A percentile compares a stretch with the other conserved stretches of the same genome.
Evolutionary conservation across 2,888 invertebrate species (phyloP).

Genomic region (Athalia rosae): DNA sequence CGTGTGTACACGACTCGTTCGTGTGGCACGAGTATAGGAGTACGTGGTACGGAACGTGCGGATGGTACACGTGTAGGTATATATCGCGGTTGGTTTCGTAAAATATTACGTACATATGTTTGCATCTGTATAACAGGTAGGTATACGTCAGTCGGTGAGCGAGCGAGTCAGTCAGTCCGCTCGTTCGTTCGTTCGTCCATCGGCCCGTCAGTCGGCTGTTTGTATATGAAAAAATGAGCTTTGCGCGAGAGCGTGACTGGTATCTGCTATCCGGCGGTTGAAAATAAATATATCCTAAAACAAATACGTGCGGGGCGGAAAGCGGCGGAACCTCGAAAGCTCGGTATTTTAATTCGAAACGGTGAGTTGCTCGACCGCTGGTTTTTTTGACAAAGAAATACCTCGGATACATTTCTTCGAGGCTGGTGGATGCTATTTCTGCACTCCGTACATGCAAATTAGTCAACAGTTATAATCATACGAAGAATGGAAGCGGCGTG

Average conservation of each 20-base stretch:
- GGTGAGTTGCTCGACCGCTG: not conserved
- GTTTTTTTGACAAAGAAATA: not conserved
- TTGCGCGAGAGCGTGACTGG: conserved; percentile 1
- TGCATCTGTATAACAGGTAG: not conserved
- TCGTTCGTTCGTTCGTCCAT: no score
- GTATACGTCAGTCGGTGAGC: no score
- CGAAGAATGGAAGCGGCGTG: no score
- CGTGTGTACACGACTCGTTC: not conserved
- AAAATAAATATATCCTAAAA: conserved; percentile 36
- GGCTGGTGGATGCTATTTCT: not conserved
- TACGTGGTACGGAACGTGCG: not conserved
- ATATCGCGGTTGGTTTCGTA: conserved; percentile 50
- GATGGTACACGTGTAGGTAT: conserved; percentile 29
- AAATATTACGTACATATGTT: conserved; percentile 53
- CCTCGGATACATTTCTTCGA: not conserved
- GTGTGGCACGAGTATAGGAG: not conserved
- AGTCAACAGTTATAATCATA: no score
- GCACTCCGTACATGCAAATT: no score
- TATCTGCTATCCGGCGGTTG: conserved; percentile 27
- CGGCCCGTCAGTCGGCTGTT: not conserved
- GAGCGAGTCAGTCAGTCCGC: no score
- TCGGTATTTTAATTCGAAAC: conserved; percentile 12
- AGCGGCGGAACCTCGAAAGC: not conserved
- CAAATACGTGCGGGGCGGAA: not conserved
- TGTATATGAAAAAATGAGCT: conserved; percentile 18